Conservation (phyloP, 1,140 invertebrate genomes). For the Piezodorus guildinii region DNA sequence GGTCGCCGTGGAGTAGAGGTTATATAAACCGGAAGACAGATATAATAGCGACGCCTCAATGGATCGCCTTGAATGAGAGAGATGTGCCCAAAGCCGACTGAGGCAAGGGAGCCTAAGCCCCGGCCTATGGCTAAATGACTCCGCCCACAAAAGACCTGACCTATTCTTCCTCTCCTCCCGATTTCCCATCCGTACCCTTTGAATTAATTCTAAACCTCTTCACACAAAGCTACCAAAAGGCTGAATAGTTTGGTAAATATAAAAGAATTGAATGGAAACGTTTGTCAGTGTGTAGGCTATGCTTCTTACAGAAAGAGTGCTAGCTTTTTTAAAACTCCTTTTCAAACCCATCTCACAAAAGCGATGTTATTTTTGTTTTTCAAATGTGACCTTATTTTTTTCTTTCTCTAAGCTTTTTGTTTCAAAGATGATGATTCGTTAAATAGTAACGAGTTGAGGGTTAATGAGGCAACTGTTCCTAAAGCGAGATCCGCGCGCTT, state of each 20-base stretch:
- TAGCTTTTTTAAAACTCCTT: constrained; percentile 3
- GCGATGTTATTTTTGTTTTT: background rate
- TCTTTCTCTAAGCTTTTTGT: no score
- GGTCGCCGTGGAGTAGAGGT: background rate
- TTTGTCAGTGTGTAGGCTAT: constrained; percentile 4
- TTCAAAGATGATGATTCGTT: no score
- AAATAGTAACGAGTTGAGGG: no score
- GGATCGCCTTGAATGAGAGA: constrained; percentile 5
- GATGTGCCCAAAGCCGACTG: constrained; percentile 1
- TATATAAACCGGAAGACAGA: constrained; percentile 14
- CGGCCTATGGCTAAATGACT: constrained; percentile 11
- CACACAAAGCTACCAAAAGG: constrained; percentile 10
- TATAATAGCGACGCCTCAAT: constrained; percentile 9
- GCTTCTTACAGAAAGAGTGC: constrained; percentile 3
- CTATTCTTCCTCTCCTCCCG: constrained; percentile 13
- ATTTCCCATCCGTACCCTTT: constrained; percentile 8
- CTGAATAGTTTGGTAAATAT: constrained; percentile 14
- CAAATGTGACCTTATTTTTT: no score
- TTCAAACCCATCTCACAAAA: constrained; percentile 3
- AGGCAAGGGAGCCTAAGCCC: background rate
- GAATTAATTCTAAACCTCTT: constrained; percentile 15
- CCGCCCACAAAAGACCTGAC: constrained; percentile 12
- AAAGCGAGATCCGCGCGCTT: no score
- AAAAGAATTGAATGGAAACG: constrained; percentile 8
- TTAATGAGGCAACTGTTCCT: no score